Conservation (phyloP, 64 coral and sea anemone species). For the Acropora tenuis region DNA sequence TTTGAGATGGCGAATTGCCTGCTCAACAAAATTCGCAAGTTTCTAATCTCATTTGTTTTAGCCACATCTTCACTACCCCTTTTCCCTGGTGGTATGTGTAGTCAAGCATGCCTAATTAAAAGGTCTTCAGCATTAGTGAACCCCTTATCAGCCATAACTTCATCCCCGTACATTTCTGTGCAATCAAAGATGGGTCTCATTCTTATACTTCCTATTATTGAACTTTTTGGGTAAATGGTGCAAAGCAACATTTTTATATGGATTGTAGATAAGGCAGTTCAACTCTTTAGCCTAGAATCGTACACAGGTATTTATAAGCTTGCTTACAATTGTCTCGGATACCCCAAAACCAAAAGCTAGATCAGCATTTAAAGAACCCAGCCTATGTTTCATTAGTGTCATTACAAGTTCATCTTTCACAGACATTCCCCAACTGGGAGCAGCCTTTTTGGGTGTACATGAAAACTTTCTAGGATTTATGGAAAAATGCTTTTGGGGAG, state of each 20-base stretch:
- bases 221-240: constrained; percentile 39
- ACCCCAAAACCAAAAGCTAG: constrained; percentile 51
- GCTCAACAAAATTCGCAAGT: constrained; percentile 63
- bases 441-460: constrained; percentile 40
- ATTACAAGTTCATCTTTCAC: constrained; percentile 53
- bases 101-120: constrained; percentile 16
- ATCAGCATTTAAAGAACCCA: constrained; percentile 57
- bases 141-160: constrained; percentile 58
- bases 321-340: constrained; percentile 53
- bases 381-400: constrained; percentile 56
- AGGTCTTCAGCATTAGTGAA: constrained; percentile 61
- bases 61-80: constrained; percentile 27
- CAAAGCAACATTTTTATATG: constrained; percentile 23
- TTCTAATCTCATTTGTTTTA: constrained; percentile 63
- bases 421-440: constrained; percentile 33
- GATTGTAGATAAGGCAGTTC: constrained; percentile 50
- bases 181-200: constrained; percentile 43
- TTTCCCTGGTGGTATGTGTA: constrained; percentile 60
- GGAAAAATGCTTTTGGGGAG: constrained; percentile 25
- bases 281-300: constrained; percentile 37
- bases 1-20: constrained; percentile 46
- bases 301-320: constrained; percentile 33
- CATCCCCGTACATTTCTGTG: constrained; percentile 39
- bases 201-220: constrained; percentile 22
- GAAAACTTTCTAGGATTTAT: constrained; percentile 38